phyloP scores from a whole-genome alignment of 2,113 vertebrate species.

The Apodemus sylvaticus region DNA sequence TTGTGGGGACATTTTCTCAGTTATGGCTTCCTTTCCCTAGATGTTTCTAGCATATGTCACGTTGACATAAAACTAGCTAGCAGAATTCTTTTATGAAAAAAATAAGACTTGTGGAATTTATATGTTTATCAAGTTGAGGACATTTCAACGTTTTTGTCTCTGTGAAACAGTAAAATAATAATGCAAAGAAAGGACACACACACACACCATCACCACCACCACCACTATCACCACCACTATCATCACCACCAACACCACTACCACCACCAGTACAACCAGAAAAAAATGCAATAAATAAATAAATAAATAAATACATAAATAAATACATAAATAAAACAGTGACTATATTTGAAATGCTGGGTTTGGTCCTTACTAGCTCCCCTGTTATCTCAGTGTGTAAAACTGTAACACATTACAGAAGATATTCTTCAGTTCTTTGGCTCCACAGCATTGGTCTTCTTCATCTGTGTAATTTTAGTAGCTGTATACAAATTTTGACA shows the following conservation, averaged over 20 bases:
- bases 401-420: neutral
- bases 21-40: neutral
- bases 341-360: constrained; percentile 5
- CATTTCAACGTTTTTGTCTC: constrained; percentile 22
- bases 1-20: neutral
- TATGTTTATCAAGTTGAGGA: constrained; percentile 39
- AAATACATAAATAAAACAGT: neutral
- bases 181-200: neutral
- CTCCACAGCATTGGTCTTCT: neutral
- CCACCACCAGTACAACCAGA: neutral
- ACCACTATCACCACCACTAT: too few relatives aligned
- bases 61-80: neutral
- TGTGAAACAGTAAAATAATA: neutral
- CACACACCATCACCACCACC: too few relatives aligned
- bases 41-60: neutral
- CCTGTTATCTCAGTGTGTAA: neutral
- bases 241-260: too few relatives aligned
- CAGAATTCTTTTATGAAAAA: neutral
- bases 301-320: too few relatives aligned
- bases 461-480: neutral
- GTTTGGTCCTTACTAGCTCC: neutral
- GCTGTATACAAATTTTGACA: neutral
- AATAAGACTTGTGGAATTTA: constrained; percentile 42
- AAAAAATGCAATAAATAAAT: neutral
- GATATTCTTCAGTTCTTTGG: neutral